Conservation (phyloP, 1,140 invertebrate species). For the Bombus waltoni region DNA sequence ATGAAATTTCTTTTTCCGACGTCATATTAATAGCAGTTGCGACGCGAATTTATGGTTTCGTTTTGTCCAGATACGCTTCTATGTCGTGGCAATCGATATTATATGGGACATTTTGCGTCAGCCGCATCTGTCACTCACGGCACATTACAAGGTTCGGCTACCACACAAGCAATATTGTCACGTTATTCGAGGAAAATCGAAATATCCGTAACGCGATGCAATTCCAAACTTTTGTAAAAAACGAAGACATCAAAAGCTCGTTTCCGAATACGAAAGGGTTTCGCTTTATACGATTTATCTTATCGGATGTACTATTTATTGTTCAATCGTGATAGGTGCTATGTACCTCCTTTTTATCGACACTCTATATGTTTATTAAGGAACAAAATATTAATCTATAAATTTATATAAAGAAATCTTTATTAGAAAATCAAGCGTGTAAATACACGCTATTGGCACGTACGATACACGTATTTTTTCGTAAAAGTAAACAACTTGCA, state of each 20-base stretch:
- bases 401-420: not conserved
- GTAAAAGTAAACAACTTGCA: not conserved
- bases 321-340: too few relatives aligned
- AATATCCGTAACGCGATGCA: not conserved
- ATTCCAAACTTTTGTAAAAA: slow-evolving; percentile 10
- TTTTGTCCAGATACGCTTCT: slow-evolving; percentile 54
- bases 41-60: slow-evolving; percentile 56
- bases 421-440: not conserved
- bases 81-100: slow-evolving; percentile 63
- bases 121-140: slow-evolving; percentile 63
- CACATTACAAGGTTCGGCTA: slow-evolving; percentile 51
- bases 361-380: not conserved
- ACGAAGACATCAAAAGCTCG: too few relatives aligned
- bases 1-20: slow-evolving; percentile 12
- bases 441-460: too few relatives aligned
- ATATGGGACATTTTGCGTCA: slow-evolving; percentile 69
- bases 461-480: not conserved
- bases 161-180: slow-evolving; percentile 42
- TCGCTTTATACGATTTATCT: too few relatives aligned
- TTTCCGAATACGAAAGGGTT: too few relatives aligned
- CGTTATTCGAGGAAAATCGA: slow-evolving; percentile 8
- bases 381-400: not conserved
- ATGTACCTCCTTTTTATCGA: not conserved
- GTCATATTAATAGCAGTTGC: slow-evolving; percentile 61
- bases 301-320: too few relatives aligned